phyloP scores from a whole-genome alignment of 2,888 invertebrate genomes.

The Schrankia costaestrigalis region DNA sequence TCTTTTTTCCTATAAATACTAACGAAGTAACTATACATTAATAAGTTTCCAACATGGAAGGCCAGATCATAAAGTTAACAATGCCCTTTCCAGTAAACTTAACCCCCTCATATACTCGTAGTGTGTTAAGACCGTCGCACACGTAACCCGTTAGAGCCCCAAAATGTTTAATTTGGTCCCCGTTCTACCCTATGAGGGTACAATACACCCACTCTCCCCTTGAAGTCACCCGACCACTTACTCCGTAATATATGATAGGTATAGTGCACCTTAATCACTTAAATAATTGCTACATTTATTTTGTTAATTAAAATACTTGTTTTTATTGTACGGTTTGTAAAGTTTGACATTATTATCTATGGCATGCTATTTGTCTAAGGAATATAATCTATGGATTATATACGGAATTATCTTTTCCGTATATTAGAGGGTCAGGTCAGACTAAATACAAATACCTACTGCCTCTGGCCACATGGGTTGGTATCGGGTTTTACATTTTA shows the following conservation, averaged over 20 bases:
- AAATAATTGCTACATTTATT: slow-evolving; percentile 78
- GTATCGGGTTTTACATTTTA: too few relatives aligned
- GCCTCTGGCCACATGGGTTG: too few relatives aligned
- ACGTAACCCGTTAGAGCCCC: slow-evolving; percentile 72
- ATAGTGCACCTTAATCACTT: slow-evolving; percentile 77
- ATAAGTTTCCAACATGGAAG: too few relatives aligned
- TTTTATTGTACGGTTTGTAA: slow-evolving; percentile 49
- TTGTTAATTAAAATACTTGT: slow-evolving; percentile 76
- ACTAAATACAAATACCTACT: too few relatives aligned
- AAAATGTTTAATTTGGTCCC: slow-evolving; percentile 77
- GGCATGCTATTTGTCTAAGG: too few relatives aligned
- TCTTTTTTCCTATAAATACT: too few relatives aligned
- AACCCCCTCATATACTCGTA: slow-evolving; percentile 29
- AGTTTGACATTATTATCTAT: slow-evolving; percentile 8
- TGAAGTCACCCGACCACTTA: slow-evolving; percentile 58
- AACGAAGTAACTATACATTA: too few relatives aligned
- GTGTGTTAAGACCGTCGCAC: slow-evolving; percentile 61
- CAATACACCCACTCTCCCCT: slow-evolving; percentile 34
- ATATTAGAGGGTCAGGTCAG: too few relatives aligned
- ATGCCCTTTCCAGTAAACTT: slow-evolving; percentile 41
- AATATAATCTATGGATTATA: too few relatives aligned
- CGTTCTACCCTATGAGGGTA: slow-evolving; percentile 36
- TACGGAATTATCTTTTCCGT: too few relatives aligned
- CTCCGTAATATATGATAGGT: slow-evolving; percentile 69
- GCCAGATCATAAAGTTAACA: not conserved